These are phyloP conservation scores for Acropternis orthonyx DNA, from an alignment of 2,797 vertebrate genomes.

Conservation along the genomic window DNA sequence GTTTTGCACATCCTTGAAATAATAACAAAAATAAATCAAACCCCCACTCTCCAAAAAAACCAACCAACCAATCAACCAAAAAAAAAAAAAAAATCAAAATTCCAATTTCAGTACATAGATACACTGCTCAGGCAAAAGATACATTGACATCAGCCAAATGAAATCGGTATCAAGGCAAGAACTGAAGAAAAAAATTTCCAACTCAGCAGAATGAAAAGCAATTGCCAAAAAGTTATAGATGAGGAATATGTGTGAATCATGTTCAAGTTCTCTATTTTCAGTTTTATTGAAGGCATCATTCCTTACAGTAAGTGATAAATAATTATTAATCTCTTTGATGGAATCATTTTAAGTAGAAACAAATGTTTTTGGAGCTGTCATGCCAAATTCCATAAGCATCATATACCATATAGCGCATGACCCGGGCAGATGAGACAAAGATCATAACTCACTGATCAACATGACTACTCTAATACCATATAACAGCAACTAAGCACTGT, in stretches of 20 bases:
- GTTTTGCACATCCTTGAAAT: background rate
- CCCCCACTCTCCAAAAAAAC: too few relatives aligned
- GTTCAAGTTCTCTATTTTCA: background rate
- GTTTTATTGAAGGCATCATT: background rate
- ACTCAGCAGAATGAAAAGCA: background rate
- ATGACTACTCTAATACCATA: background rate
- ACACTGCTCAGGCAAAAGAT: background rate
- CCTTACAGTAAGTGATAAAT: background rate
- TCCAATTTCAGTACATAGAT: background rate
- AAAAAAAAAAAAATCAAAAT: rapidly evolving
- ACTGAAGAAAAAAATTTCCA: background rate
- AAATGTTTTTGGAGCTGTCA: background rate
- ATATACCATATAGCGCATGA: background rate
- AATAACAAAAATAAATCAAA: background rate
- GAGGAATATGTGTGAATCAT: background rate
- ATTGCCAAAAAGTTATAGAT: background rate
- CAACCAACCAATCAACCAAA: too few relatives aligned
- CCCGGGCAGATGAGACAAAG: background rate
- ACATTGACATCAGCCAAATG: background rate
- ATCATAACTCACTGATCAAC: background rate
- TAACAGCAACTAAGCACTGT: background rate
- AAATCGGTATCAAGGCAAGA: background rate
- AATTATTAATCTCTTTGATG: background rate
- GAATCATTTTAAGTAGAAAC: background rate
- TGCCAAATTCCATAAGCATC: background rate